Evolutionary conservation across 2,888 invertebrate species (phyloP).

Genomic region (Arge pagana): DNA sequence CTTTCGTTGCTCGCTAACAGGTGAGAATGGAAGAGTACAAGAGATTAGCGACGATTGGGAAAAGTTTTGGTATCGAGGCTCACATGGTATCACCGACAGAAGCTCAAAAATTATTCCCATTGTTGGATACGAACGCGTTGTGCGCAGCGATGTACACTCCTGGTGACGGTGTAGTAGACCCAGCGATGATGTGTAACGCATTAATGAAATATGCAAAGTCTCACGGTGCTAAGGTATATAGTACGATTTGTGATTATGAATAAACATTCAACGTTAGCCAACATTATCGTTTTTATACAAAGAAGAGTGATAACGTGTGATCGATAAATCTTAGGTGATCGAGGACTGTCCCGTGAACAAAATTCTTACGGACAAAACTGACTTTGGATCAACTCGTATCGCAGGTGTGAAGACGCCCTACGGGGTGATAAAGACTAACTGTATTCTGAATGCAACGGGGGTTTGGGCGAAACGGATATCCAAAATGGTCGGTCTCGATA

Average conservation of each 20-base stretch:
- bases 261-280: background rate
- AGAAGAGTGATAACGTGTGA: too few species aligned
- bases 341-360: slow-evolving; percentile 78
- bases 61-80: slow-evolving; percentile 77
- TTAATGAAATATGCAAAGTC: slow-evolving; percentile 73
- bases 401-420: slow-evolving; percentile 76
- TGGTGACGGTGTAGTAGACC: slow-evolving; percentile 84
- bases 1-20: slow-evolving; percentile 57
- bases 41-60: slow-evolving; percentile 78
- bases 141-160: slow-evolving; percentile 79
- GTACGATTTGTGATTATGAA: slow-evolving; percentile 5
- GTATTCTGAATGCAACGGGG: slow-evolving; percentile 80
- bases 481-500: slow-evolving; percentile 67
- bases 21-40: slow-evolving; percentile 83
- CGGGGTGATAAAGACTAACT: slow-evolving; percentile 76
- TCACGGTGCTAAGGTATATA: slow-evolving; percentile 71
- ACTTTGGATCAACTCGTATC: slow-evolving; percentile 70
- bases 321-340: slow-evolving; percentile 65
- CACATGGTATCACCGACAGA: slow-evolving; percentile 73
- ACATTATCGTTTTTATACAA: background rate
- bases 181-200: slow-evolving; percentile 78
- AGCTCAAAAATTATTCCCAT: slow-evolving; percentile 76
- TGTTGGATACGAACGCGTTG: slow-evolving; percentile 76
- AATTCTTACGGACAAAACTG: slow-evolving; percentile 69
- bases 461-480: slow-evolving; percentile 83